These are phyloP conservation scores for Gymnopithys bicolor DNA, from an alignment of 2,797 vertebrate species.

Conservation along the genomic window DNA sequence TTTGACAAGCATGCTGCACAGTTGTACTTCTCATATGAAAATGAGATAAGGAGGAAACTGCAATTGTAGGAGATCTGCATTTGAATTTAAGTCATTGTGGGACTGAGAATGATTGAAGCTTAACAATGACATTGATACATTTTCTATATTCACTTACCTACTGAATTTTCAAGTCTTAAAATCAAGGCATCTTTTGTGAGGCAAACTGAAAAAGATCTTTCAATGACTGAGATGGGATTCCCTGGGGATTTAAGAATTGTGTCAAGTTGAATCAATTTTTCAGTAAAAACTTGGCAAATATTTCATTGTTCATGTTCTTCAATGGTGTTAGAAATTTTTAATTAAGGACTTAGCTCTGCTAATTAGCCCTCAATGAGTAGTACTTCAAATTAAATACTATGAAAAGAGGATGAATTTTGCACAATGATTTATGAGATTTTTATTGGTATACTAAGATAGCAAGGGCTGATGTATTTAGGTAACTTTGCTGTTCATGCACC, in stretches of 20 bases:
- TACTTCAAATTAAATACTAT: background rate
- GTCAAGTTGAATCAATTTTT: background rate
- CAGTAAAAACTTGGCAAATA: background rate
- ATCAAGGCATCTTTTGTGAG: background rate
- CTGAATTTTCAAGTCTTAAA: background rate
- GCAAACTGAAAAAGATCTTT: background rate
- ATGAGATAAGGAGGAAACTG: background rate
- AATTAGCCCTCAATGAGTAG: background rate
- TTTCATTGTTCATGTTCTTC: background rate
- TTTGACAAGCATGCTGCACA: background rate
- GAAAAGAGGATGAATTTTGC: background rate
- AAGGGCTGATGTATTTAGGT: background rate
- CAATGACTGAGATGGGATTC: background rate
- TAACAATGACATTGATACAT: background rate
- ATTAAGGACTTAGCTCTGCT: background rate
- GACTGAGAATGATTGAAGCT: background rate
- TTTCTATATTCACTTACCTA: background rate
- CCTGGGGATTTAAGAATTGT: background rate
- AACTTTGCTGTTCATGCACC: background rate
- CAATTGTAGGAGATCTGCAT: background rate
- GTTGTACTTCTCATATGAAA: background rate
- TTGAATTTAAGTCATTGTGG: background rate
- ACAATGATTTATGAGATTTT: background rate
- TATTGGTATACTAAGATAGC: background rate
- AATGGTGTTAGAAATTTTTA: background rate